Evolutionary conservation across 2,113 vertebrate genomes (phyloP).

Genomic region (Piprites chloris): DNA sequence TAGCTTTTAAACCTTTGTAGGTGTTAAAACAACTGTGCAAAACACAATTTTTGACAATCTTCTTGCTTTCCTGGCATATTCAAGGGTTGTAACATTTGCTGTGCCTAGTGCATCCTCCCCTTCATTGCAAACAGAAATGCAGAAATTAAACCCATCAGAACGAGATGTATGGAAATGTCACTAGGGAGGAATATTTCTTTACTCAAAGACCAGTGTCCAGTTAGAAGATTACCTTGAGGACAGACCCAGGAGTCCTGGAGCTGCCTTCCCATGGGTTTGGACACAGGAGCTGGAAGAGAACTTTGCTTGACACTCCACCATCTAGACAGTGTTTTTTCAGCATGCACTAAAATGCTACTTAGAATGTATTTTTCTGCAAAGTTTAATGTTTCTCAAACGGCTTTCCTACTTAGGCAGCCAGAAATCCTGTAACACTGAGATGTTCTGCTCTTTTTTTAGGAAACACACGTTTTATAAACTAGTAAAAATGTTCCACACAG

Average conservation of each 20-base stretch:
- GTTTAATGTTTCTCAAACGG: neutral
- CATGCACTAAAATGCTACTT: neutral
- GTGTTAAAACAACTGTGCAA: neutral
- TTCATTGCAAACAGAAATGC: neutral
- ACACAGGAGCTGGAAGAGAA: neutral
- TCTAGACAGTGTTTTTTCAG: neutral
- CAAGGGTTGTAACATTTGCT: neutral
- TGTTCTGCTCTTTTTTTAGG: neutral
- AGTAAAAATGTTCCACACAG: neutral
- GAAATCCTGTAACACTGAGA: neutral
- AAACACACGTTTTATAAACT: neutral
- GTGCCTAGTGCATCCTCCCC: neutral
- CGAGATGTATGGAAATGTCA: neutral
- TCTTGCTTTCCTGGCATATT: neutral
- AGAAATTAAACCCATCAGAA: neutral
- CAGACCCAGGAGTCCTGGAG: neutral
- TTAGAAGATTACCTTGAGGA: neutral
- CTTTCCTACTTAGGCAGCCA: neutral
- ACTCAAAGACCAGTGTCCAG: neutral
- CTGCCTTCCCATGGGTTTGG: neutral
- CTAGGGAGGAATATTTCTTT: neutral
- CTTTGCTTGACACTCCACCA: neutral
- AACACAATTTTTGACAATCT: neutral
- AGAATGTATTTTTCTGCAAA: neutral
- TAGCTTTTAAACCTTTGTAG: neutral